A percentile compares a stretch with the other conserved stretches of the same genome.
Evolutionary conservation across 2,797 vertebrate species (phyloP).

Genomic region (Scyliorhinus canicula): DNA sequence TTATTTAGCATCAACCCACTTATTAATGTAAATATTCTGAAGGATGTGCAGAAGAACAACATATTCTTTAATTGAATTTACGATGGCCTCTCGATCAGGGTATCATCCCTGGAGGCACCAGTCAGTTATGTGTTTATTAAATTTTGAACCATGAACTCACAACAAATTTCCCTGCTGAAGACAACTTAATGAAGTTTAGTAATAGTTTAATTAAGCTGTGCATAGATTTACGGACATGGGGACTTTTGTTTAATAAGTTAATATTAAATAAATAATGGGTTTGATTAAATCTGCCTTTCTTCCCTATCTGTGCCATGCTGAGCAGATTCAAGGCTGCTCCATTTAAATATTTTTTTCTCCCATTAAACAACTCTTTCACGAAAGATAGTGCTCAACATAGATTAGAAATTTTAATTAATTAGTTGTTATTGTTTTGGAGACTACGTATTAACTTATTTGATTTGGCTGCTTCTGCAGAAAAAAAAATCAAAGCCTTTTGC

Average conservation of each 20-base stretch:
- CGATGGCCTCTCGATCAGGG: not conserved
- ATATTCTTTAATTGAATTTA: conserved; percentile 24
- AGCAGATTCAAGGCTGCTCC: not conserved
- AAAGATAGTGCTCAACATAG: not conserved
- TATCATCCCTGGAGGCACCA: not conserved
- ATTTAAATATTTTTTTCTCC: not conserved
- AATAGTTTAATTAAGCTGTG: conserved; percentile 25
- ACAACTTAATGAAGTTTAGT: conserved; percentile 13
- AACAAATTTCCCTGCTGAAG: conserved; percentile 20
- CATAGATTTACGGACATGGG: not conserved
- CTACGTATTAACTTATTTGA: not conserved
- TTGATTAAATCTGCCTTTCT: conserved; percentile 30
- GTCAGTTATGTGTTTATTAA: conserved; percentile 19
- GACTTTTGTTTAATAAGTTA: not conserved
- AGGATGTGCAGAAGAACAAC: not conserved
- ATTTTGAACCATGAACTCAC: conserved; percentile 10
- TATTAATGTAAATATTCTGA: conserved; percentile 18
- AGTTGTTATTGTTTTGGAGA: not conserved
- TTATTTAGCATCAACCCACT: conserved; percentile 10
- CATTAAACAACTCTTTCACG: not conserved
- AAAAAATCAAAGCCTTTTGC: not conserved
- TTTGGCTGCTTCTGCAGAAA: not conserved
- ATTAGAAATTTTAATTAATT: not conserved
- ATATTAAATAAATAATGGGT: conserved; percentile 8
- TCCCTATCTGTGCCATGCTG: not conserved